These are phyloP conservation scores for Papilio polytes DNA, from an alignment of 1,140 invertebrate species.

Conservation along the genomic window DNA sequence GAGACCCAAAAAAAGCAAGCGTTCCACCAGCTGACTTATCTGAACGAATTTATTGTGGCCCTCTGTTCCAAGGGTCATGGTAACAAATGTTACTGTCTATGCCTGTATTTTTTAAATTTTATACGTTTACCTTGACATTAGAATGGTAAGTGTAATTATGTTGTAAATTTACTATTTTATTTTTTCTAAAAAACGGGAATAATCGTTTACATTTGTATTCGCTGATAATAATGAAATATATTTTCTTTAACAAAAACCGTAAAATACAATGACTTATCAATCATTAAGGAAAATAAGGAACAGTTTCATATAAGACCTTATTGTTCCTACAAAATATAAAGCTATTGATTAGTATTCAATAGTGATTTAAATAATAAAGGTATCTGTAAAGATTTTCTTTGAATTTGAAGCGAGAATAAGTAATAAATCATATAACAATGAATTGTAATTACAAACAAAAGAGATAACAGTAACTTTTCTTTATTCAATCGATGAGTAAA, in stretches of 20 bases:
- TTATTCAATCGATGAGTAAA: not conserved
- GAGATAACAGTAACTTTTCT: not conserved
- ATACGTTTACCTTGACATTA: not conserved
- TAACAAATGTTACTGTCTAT: slow-evolving; percentile 9
- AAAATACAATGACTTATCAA: too few relatives aligned
- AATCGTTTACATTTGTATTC: too few relatives aligned
- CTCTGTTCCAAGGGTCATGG: slow-evolving; percentile 16
- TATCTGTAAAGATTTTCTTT: not conserved
- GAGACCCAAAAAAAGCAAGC: slow-evolving; percentile 12
- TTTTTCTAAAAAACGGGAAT: too few relatives aligned
- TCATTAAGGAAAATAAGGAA: not conserved
- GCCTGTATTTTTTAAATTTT: not conserved
- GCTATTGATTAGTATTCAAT: not conserved
- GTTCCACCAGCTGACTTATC: slow-evolving; percentile 44
- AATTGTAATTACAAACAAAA: not conserved
- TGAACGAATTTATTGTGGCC: slow-evolving; percentile 46
- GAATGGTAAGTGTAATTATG: too few relatives aligned
- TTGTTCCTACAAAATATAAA: not conserved
- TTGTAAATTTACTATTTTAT: too few relatives aligned
- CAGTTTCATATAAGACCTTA: not conserved
- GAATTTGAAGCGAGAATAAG: not conserved
- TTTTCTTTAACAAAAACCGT: too few relatives aligned
- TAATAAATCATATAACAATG: not conserved
- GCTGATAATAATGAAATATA: too few relatives aligned
- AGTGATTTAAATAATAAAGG: slow-evolving; percentile 6